Evolutionary conservation across 1,140 invertebrate genomes (phyloP).

Genomic region (Cyphomyrmex costatus): DNA sequence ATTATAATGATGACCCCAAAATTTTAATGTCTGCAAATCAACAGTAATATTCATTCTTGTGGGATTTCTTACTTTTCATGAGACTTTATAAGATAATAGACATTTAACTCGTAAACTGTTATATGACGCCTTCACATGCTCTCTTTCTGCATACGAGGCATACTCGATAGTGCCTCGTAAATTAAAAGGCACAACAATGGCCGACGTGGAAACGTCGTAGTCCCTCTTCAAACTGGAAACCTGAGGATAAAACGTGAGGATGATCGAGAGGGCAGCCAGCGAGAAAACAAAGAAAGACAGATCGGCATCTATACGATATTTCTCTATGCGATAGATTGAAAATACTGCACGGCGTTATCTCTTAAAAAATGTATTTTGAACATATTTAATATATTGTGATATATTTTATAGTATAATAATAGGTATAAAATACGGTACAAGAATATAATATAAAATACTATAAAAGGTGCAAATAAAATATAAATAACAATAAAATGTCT

Average conservation of each 20-base stretch:
- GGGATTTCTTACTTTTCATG: neutral
- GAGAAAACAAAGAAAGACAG: constrained; percentile 51
- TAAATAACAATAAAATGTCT: neutral
- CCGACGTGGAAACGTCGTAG: constrained; percentile 36
- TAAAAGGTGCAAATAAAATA: neutral
- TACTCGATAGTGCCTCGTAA: constrained; percentile 48
- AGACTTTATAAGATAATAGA: constrained; percentile 27
- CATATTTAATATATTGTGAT: neutral
- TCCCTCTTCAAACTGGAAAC: constrained; percentile 51
- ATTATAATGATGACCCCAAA: neutral
- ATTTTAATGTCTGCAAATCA: neutral
- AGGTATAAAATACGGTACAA: neutral
- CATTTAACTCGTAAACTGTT: constrained; percentile 38
- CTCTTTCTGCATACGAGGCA: constrained; percentile 52
- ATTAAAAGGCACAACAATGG: constrained; percentile 62
- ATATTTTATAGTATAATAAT: constrained; percentile 14
- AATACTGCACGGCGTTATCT: neutral
- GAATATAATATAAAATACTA: neutral
- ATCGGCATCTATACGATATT: neutral
- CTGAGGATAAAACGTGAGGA: constrained; percentile 63
- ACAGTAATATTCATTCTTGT: neutral
- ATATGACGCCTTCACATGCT: constrained; percentile 33
- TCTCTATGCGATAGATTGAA: constrained; percentile 24
- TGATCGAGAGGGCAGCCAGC: constrained; percentile 45
- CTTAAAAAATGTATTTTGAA: neutral